These are phyloP conservation scores for Xiphias gladius DNA, from an alignment of 2,113 vertebrate species.

Conservation along the genomic window DNA sequence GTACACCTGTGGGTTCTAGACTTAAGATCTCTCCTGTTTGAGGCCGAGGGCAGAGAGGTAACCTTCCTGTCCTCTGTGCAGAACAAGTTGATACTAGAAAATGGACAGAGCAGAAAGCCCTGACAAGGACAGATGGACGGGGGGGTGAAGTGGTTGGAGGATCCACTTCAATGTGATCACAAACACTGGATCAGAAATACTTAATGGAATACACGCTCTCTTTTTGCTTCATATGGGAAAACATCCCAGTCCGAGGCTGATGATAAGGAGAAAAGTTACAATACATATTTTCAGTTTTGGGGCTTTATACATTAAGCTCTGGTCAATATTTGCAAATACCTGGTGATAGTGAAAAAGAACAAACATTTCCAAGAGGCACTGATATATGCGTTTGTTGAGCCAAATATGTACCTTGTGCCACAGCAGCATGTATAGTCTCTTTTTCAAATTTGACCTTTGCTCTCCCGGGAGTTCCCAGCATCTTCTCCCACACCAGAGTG, in stretches of 20 bases:
- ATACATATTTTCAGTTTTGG: conserved; percentile 24
- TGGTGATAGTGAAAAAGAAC: conserved; percentile 31
- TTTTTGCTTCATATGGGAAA: conserved; percentile 16
- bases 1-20: conserved; percentile 3
- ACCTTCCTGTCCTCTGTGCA: conserved; percentile 33
- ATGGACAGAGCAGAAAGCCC: conserved; percentile 29
- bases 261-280: conserved; percentile 29
- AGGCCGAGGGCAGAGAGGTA: conserved; percentile 22
- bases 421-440: conserved; percentile 91
- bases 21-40: conserved; percentile 3
- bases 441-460: conserved; percentile 92
- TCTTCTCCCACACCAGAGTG: conserved; percentile 95
- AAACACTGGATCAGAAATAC: background rate
- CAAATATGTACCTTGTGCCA: conserved; percentile 89
- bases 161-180: background rate
- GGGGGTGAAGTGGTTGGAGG: background rate
- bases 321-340: conserved; percentile 60
- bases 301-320: conserved; percentile 45
- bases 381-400: conserved; percentile 17
- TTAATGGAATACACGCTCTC: background rate
- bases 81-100: conserved; percentile 39
- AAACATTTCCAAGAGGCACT: conserved; percentile 20
- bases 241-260: background rate
- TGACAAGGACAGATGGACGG: background rate
- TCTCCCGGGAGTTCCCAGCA: conserved; percentile 90